Evolutionary conservation across 2,888 invertebrate species (phyloP), one percentile per base, ranked within the genome.

Genomic region (Mesorhabditis sp.): DNA sequence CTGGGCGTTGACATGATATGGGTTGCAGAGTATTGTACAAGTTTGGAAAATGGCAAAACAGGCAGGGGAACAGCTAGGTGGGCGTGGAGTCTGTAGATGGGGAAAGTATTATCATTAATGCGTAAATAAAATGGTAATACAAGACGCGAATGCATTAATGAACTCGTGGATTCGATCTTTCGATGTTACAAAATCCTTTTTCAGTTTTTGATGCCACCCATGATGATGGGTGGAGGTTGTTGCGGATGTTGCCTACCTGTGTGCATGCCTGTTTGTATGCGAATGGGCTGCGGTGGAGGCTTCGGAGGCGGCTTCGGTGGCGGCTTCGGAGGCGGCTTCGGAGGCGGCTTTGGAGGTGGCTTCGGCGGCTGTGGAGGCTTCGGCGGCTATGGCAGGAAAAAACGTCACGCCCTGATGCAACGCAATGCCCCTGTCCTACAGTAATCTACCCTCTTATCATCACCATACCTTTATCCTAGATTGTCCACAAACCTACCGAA

Each of bases 181-280:
- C 28, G 28, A 28, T 28, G 28, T 28, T 28, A 28, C 28, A 28
- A 28, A 28, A 1, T 28, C 28, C 28, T 28, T 28, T n/a, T 50
- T 50, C n/a, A 50, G 58, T 13, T 50, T 13, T 13, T 50, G 58
- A 50, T 50, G 58, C n/a, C 58, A 10, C 75, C 75, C 15, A 70
- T 75, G 62, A 72, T 72, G 41, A 68, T 75, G 41, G 68, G 66
- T 43, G 66, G n/a, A 15, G 71, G 68, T 62, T 79, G 79, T 61
- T 79, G 79, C 70, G 74, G 80, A 28, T 80, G 79, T 67, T 80
- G 80, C 66, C 73, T 78, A 70, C 80, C 80, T n/a, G 76, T 79
- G 45, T 80, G 80, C 67, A 73, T 78, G 73, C 77, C 79, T 10
- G 73, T 77, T 69, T 80, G 80, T 67, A 75, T 79, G 79, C 69